These are phyloP conservation scores for Drosophila melanica DNA, from an alignment of 1,140 invertebrate genomes.

Conservation along the genomic window DNA sequence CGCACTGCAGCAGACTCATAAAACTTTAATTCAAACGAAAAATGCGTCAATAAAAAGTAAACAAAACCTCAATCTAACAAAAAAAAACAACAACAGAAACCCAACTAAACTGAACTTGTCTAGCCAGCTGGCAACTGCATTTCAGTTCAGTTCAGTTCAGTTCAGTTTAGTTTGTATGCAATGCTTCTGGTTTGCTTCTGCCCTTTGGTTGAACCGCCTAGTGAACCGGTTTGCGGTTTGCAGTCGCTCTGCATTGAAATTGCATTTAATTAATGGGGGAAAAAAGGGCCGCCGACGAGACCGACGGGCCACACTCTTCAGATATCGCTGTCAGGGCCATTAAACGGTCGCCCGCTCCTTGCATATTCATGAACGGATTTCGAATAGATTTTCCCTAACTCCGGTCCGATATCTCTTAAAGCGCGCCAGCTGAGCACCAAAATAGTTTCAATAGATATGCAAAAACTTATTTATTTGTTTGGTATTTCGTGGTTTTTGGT, in stretches of 20 bases:
- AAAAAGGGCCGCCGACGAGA: slow-evolving; percentile 39
- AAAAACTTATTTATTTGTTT: slow-evolving; percentile 49
- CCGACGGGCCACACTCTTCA: not conserved
- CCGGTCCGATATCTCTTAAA: slow-evolving; percentile 41
- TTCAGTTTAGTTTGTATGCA: slow-evolving; percentile 15
- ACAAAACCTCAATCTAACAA: slow-evolving; percentile 33
- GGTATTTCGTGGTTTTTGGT: slow-evolving; percentile 3
- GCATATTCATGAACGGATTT: slow-evolving; percentile 57
- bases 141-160: too few relatives aligned
- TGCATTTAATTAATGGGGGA: slow-evolving; percentile 65
- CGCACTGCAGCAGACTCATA: slow-evolving; percentile 30
- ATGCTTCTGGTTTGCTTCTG: slow-evolving; percentile 24
- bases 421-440: slow-evolving; percentile 53
- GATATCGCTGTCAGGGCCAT: slow-evolving; percentile 45
- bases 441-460: slow-evolving; percentile 66
- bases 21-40: slow-evolving; percentile 61
- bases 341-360: slow-evolving; percentile 41
- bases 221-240: slow-evolving; percentile 52
- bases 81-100: slow-evolving; percentile 18
- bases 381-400: slow-evolving; percentile 10
- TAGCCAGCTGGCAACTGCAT: slow-evolving; percentile 35
- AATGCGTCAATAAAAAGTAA: slow-evolving; percentile 54
- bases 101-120: slow-evolving; percentile 41
- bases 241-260: slow-evolving; percentile 45
- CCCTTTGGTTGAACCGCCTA: slow-evolving; percentile 38